Evolutionary conservation across 2,113 vertebrate species (phyloP), one percentile per base, ranked within the genome.

Genomic region (Glaucomys volans): DNA sequence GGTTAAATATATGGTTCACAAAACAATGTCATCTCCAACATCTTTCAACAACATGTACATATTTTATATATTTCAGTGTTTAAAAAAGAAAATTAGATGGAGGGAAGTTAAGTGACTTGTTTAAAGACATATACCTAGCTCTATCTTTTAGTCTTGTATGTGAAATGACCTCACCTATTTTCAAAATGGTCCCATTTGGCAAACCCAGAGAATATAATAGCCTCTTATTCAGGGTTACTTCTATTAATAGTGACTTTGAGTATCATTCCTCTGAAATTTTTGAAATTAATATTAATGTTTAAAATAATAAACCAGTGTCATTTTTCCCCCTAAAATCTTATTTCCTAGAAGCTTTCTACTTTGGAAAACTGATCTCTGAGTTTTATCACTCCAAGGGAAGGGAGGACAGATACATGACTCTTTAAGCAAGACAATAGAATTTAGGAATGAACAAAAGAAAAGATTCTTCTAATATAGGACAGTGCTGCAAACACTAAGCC

Each of bases 201-300:
- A 9, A 26, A 0, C 12, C 30, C 8, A 52, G 1, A 67, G 4
- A n/a, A 64, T 20, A 11, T 6, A 91, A 59, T 0, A 5, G 8
- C 1, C 0, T 26, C 22, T 66, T 90, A 7, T 87, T 44, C 1
- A 66, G 7, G 32, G 9, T 72, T 79, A 4, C 4, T 8, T 26
- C 44, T 54, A 30, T 75, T 28, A 86, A 79, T 2, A 72, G 8
- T 35, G 5, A 0, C 57, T 77, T 57, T 81, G 22, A 81, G 14
- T 66, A 84, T 1, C 47, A 30, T 35, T 72, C 3, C 18, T 42
- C 50, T 5, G 7, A 44, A 44, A 76, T 14, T 54, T 85, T 57
- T 75, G 44, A 62, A 92, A 90, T 89, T 72, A 54, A 35, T 30
- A 71, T 47, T 81, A 74, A 59, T 88, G 4, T 24, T 44, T 14